Base-by-base conservation (phyloP, 2,797 vertebrate species). In the Hypotaenidia okinawae region DNA sequence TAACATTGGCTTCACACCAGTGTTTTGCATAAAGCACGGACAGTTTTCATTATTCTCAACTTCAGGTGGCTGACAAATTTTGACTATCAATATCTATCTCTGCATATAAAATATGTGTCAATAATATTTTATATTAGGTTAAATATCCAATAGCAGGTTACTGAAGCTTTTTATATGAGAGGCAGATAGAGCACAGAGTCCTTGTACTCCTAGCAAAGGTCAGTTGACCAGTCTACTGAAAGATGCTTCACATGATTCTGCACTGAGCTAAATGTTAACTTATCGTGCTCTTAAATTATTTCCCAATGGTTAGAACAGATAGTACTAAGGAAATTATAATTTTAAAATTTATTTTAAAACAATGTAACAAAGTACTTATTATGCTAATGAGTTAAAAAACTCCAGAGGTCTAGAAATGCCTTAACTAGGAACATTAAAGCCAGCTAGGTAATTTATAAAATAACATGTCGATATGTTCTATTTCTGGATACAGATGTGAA, bases 21-120 rank as follows among this genome's bases (percentile, higher is more conserved):
- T 68, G 25, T n/a, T 84, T 94, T 94, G 66, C 69, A 86, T 39
- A 89, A 87, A 68, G 39, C 55, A 41, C 1, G 4, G n/a, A 57
- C 73, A 72, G 55, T 59, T 84, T 63, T 89, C 92, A 57, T 90
- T 80, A 59, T 61, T 25, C 66, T 96, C 83, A 94, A 35, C 84
- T 78, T 97, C 86, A 97, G 73, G 89, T 96, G 58, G 61, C 93
- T 97, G 93, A 94, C 62, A 95, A 97, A 92, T 96, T 91, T 74
- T 83, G 58, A 87, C 80, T 84, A 47, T 37, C 27, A 93, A 91
- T 37, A 63, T 47, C 57, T 93, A 87, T 45, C 22, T 16, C 6
- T 94, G 78, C 78, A 67, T 66, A 83, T 25, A 69, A 21, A 58
- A 59, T 10, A 58, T 22, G 70, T 83, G 72, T 88, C 43, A 91